Conservation (phyloP, 2,113 vertebrate species). For the Ceyx melanurus region DNA sequence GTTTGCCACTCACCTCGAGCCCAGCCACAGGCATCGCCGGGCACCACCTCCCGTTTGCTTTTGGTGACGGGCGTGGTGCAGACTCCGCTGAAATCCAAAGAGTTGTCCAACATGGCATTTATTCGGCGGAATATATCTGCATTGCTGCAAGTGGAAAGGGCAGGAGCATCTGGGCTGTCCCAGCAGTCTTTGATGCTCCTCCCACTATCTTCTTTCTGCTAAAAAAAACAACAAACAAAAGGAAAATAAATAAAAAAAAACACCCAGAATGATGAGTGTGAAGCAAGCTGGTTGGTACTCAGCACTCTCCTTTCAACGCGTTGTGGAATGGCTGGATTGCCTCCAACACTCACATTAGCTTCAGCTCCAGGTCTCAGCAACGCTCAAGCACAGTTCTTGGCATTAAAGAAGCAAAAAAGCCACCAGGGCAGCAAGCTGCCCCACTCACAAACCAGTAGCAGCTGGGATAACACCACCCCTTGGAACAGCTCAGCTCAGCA, state of each 20-base stretch:
- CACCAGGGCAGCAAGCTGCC: background rate
- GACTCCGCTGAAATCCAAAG: conserved; percentile 92
- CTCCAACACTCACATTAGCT: conserved; percentile 35
- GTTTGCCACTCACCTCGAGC: background rate
- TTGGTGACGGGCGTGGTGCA: conserved; percentile 89
- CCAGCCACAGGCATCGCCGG: conserved; percentile 74
- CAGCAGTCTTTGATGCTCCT: conserved; percentile 83
- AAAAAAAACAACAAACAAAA: background rate
- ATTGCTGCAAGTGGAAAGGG: conserved; percentile 94
- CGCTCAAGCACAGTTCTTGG: background rate
- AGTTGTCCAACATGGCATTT: conserved; percentile 96
- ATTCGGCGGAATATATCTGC: conserved; percentile 93
- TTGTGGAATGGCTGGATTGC: background rate
- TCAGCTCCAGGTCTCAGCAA: background rate
- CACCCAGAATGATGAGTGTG: background rate
- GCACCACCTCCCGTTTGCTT: conserved; percentile 80
- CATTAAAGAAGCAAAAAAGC: background rate
- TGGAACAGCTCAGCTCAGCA: background rate
- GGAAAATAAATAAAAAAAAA: background rate
- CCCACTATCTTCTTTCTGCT: conserved; percentile 85
- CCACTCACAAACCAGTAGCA: background rate
- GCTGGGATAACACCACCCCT: background rate
- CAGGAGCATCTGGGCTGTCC: conserved; percentile 82
- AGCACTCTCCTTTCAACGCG: background rate
- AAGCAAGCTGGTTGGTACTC: background rate